Evolutionary conservation across 2,113 vertebrate genomes (phyloP), one percentile per base, ranked within the genome.

Genomic region (Hippocampus comes): DNA sequence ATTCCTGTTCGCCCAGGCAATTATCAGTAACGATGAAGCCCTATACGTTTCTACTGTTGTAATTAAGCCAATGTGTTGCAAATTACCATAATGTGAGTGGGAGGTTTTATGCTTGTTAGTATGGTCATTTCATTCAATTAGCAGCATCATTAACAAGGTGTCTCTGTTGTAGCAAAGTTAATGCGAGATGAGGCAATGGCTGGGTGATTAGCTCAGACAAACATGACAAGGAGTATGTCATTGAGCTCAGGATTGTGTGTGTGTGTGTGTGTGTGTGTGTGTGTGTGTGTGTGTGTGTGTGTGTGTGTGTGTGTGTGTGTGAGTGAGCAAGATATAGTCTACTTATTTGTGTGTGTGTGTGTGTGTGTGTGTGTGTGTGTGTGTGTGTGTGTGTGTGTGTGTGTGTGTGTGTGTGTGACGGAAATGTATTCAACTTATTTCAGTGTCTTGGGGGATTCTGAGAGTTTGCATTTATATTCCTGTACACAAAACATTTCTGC

Each of bases 121-220:
- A 82, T 92, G 91, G 95, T 94, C 94, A 96, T 97, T 98, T 98
- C 96, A 98, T 99, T 99, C 96, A 98, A 98, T 99, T 98, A 98
- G 97, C 94, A 90, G 93, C 92, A 94, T 95, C 96, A 97, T 98
- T 98, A 98, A 90, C 84, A 70, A 90, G 81, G 82, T 89, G 86
- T 91, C 87, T 88, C 76, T 87, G 82, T 87, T 86, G 78, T 85
- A 89, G 87, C 87, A 83, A 88, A 87, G 87, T 90, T 90, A 88
- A 86, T 87, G 86, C 83, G 63, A 79, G 78, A 83, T 88, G 82
- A 86, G 85, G 86, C 48, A 42, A 81, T 48, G 41, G 71, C 79
- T 60, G 75, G 82, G 73, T 77, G 94, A 95, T 94, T 96, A 97
- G 94, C 94, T 94, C 91, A 94, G 94, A 95, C 94, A 95, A 96